Conservation (phyloP, 2,888 invertebrate species). For the Noctua pronuba region DNA sequence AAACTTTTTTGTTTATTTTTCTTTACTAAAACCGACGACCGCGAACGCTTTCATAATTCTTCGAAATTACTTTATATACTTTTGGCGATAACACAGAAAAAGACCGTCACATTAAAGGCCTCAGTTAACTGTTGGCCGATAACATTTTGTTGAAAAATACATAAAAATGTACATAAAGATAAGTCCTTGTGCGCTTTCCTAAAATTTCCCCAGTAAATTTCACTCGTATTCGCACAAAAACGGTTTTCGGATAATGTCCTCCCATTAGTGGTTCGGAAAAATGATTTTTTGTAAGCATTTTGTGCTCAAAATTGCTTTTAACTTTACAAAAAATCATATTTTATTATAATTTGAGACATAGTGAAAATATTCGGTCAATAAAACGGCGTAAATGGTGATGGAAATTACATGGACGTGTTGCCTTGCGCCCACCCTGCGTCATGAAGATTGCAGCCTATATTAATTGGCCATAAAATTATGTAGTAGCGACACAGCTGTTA, state of each 20-base stretch:
- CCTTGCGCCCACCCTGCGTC: slow-evolving; percentile 46
- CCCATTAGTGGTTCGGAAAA: slow-evolving; percentile 84
- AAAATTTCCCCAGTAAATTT: slow-evolving; percentile 84
- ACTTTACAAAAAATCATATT: slow-evolving; percentile 70
- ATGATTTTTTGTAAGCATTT: slow-evolving; percentile 79
- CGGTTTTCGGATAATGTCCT: slow-evolving; percentile 85
- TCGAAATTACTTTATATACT: slow-evolving; percentile 81
- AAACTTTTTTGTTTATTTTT: slow-evolving; percentile 78
- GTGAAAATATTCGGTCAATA: slow-evolving; percentile 66
- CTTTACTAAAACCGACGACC: slow-evolving; percentile 71
- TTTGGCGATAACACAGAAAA: slow-evolving; percentile 77
- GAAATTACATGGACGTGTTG: slow-evolving; percentile 67
- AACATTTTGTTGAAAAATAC: slow-evolving; percentile 83
- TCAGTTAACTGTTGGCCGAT: slow-evolving; percentile 81
- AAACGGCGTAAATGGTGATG: slow-evolving; percentile 61
- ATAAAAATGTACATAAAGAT: slow-evolving; percentile 87
- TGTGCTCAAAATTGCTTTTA: slow-evolving; percentile 72
- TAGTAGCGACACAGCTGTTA: slow-evolving; percentile 66
- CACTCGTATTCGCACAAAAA: slow-evolving; percentile 82
- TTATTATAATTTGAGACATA: slow-evolving; percentile 69
- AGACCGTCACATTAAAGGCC: slow-evolving; percentile 77
- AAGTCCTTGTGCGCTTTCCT: slow-evolving; percentile 79
- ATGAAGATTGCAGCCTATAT: slow-evolving; percentile 59
- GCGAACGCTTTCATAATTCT: slow-evolving; percentile 78
- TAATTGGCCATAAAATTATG: slow-evolving; percentile 63